Percentiles rank a stretch among this genome's conserved stretches.
These are phyloP conservation scores for Drosophila ambigua DNA, from an alignment of 1,140 invertebrate genomes.

Conservation along the genomic window DNA sequence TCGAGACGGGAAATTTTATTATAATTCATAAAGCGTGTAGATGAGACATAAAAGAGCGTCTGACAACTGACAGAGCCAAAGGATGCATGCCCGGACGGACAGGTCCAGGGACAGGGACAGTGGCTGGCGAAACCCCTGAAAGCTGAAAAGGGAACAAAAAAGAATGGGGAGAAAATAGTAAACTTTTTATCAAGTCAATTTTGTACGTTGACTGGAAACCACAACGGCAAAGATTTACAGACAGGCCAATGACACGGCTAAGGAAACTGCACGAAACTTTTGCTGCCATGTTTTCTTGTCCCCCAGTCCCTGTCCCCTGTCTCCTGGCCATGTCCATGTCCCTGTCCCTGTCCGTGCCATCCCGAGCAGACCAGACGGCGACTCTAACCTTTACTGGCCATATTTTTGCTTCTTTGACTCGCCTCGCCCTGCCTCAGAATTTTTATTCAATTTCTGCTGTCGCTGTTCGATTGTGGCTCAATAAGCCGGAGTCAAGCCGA, in stretches of 20 bases:
- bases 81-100: neutral
- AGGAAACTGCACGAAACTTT: conserved; percentile 67
- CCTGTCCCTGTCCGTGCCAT: conserved; percentile 1
- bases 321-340: conserved; percentile 4
- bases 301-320: conserved; percentile 12
- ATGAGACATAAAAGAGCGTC: conserved; percentile 54
- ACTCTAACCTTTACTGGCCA: conserved; percentile 67
- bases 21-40: conserved; percentile 74
- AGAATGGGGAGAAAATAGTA: conserved; percentile 38
- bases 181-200: conserved; percentile 82
- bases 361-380: conserved; percentile 70
- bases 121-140: conserved; percentile 5
- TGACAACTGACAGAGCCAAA: conserved; percentile 48
- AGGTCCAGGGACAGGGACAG: neutral
- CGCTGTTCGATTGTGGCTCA: conserved; percentile 68
- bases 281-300: conserved; percentile 54
- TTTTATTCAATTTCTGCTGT: conserved; percentile 74
- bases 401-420: conserved; percentile 47
- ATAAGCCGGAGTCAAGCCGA: conserved; percentile 52
- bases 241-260: conserved; percentile 75
- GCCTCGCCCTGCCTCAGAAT: conserved; percentile 38
- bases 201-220: conserved; percentile 75
- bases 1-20: conserved; percentile 54
- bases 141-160: conserved; percentile 38
- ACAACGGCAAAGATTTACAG: conserved; percentile 68